Evolutionary conservation across 2,888 invertebrate species (phyloP).

Genomic region (Ochropleura leucogaster): DNA sequence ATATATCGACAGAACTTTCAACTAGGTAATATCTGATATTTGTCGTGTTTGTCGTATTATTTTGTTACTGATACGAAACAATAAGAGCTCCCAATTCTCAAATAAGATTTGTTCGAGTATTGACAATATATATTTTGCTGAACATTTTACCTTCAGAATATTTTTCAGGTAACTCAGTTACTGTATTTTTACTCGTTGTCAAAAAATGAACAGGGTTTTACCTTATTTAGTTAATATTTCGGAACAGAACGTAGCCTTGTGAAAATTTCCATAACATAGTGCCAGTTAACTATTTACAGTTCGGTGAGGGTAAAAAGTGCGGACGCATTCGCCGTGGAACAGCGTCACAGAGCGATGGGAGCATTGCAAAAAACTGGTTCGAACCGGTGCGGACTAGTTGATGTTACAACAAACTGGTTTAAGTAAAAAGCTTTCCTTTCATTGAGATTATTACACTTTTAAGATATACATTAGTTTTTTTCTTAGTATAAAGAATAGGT

Average conservation of each 20-base stretch:
- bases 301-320: constrained; percentile 37
- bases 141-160: constrained; percentile 5
- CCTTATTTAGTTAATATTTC: neutral
- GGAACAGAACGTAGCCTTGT: constrained; percentile 13
- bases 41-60: constrained; percentile 36
- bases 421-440: constrained; percentile 26
- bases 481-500: neutral
- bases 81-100: constrained; percentile 48
- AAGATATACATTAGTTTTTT: neutral
- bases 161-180: constrained; percentile 6
- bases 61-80: constrained; percentile 46
- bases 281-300: constrained; percentile 41
- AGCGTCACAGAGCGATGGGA: constrained; percentile 4
- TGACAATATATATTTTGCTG: constrained; percentile 33
- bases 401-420: constrained; percentile 28
- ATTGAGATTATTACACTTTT: constrained; percentile 32
- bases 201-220: neutral
- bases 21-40: constrained; percentile 30
- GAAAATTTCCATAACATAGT: constrained; percentile 31
- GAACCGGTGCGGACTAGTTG: constrained; percentile 17
- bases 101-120: constrained; percentile 47
- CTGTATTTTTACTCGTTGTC: constrained; percentile 1
- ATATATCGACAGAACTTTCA: constrained; percentile 39
- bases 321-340: constrained; percentile 16
- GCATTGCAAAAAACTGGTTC: constrained; percentile 22